Percentiles rank a stretch among this genome's conserved stretches.
These are phyloP conservation scores for Anagrus nilaparvatae DNA, from an alignment of 1,140 invertebrate species.

Conservation along the genomic window DNA sequence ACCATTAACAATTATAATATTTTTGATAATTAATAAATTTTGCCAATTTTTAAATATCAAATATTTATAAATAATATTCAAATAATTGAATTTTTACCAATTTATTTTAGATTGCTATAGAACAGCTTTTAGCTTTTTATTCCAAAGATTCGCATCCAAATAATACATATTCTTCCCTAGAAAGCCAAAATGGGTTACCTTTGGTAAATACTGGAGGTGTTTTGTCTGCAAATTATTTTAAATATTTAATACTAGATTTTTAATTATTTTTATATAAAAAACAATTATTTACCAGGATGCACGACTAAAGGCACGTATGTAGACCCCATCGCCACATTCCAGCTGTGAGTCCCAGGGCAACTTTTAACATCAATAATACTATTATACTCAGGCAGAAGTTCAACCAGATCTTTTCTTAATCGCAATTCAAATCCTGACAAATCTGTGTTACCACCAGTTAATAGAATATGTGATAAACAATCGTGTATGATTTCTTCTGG, in stretches of 20 bases:
- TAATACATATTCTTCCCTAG: constrained; percentile 43
- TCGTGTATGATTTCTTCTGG: constrained; percentile 35
- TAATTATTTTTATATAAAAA: constrained; percentile 1
- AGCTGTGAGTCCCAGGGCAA: constrained; percentile 39
- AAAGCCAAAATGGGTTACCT: constrained; percentile 42
- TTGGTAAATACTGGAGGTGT: constrained; percentile 37
- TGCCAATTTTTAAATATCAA: not conserved
- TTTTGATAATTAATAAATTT: too few species aligned
- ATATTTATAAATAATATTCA: constrained; percentile 1
- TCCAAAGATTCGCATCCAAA: constrained; percentile 41
- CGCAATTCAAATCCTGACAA: constrained; percentile 39
- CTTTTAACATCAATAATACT: constrained; percentile 39
- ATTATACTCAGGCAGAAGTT: constrained; percentile 37
- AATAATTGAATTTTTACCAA: constrained; percentile 9
- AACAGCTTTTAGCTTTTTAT: constrained; percentile 23
- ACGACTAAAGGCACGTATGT: constrained; percentile 40
- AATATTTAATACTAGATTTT: not conserved
- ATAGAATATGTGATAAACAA: constrained; percentile 40
- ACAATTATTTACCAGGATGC: constrained; percentile 31
- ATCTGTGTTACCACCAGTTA: constrained; percentile 45
- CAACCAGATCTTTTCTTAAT: constrained; percentile 38
- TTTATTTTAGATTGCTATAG: constrained; percentile 13
- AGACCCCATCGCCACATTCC: constrained; percentile 44
- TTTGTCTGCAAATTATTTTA: constrained; percentile 30
- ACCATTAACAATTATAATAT: not conserved